These are phyloP conservation scores for Enteromius trimaculatus DNA, from an alignment of 2,797 vertebrate genomes.

Conservation along the genomic window DNA sequence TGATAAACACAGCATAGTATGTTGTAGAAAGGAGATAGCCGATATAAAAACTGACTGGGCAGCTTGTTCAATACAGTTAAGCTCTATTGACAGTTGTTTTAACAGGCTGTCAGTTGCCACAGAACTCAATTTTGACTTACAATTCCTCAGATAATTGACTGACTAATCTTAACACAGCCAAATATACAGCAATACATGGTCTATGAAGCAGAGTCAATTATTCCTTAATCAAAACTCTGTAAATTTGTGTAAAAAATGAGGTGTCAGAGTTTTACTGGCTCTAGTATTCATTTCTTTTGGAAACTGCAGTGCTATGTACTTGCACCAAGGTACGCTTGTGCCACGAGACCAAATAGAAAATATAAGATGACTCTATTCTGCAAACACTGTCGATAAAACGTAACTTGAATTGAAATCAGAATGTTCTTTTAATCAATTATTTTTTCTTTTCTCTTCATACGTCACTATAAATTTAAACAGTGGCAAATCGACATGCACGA, in stretches of 20 bases:
- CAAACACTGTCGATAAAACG: no score
- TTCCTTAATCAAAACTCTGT: no score
- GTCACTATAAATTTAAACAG: not conserved
- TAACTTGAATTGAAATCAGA: not conserved
- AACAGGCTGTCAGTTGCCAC: not conserved
- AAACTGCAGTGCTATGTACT: no score
- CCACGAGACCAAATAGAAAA: no score
- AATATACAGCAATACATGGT: not conserved
- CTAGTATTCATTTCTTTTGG: no score
- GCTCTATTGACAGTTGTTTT: not conserved
- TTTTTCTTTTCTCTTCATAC: not conserved
- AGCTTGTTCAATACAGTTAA: not conserved
- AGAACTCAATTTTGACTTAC: not conserved
- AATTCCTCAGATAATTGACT: not conserved
- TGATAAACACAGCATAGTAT: not conserved
- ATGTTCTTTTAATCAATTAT: not conserved
- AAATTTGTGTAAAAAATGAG: no score
- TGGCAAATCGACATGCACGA: constrained; percentile 7
- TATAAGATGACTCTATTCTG: no score
- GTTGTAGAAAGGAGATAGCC: not conserved
- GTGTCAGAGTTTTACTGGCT: no score
- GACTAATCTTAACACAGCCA: not conserved
- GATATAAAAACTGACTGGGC: not conserved
- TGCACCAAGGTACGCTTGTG: no score
- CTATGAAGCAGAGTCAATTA: no score